Evolutionary conservation across 1,140 invertebrate species (phyloP).

Genomic region (Calliphora vicina): DNA sequence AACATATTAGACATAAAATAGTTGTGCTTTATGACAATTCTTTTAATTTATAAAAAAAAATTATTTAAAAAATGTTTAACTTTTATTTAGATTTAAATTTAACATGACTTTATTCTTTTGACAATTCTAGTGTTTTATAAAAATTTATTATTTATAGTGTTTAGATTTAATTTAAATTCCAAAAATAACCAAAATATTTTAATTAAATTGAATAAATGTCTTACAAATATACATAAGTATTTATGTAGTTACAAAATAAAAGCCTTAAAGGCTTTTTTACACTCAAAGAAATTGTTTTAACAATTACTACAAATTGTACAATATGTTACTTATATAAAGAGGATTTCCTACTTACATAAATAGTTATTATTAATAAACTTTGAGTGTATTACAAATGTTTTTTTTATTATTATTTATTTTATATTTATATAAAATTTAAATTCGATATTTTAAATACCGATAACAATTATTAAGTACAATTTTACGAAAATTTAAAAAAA

Average conservation of each 20-base stretch:
- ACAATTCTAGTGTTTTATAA: too few species aligned
- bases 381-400: slow-evolving; percentile 45
- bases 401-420: slow-evolving; percentile 41
- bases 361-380: slow-evolving; percentile 34
- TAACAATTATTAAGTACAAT: slow-evolving; percentile 19
- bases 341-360: neutral
- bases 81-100: too few species aligned
- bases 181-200: neutral
- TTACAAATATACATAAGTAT: neutral
- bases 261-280: neutral
- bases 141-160: too few species aligned
- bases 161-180: neutral
- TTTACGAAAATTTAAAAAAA: neutral
- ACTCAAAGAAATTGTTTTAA: neutral
- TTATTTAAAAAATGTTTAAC: too few species aligned
- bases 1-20: too few species aligned
- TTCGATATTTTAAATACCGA: slow-evolving; percentile 35
- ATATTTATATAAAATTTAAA: slow-evolving; percentile 20
- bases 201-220: neutral
- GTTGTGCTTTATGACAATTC: too few species aligned
- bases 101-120: too few species aligned
- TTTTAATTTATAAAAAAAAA: too few species aligned
- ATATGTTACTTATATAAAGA: too few species aligned
- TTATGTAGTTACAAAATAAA: neutral
- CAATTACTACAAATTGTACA: too few species aligned